These are phyloP conservation scores for Lytechinus variegatus DNA, from an alignment of 35 echinoderm and acorn worm species.

Conservation along the genomic window DNA sequence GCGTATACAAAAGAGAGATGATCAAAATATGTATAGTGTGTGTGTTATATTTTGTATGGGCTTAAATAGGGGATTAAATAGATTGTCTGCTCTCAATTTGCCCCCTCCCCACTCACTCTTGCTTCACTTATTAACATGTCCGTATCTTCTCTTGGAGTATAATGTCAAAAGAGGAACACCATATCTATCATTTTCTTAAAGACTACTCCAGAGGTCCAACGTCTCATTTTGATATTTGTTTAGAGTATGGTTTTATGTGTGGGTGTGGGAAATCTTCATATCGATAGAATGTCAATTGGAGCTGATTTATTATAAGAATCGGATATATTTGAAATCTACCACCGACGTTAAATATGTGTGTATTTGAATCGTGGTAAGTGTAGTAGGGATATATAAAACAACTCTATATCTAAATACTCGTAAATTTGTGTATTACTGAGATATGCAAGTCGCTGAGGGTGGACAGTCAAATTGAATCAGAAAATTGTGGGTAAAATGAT, in stretches of 20 bases:
- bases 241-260: neutral
- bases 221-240: neutral
- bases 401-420: constrained; percentile 30
- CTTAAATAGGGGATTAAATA: no score
- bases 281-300: neutral
- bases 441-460: neutral
- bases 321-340: constrained; percentile 8
- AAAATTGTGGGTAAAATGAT: neutral
- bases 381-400: neutral
- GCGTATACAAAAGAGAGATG: no score
- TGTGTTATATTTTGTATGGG: no score
- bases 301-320: neutral
- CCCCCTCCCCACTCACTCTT: no score
- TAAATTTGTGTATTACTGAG: constrained; percentile 15
- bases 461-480: neutral
- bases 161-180: no score
- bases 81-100: no score
- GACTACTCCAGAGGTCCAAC: neutral
- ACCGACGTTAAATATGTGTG: neutral
- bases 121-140: no score
- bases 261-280: neutral
- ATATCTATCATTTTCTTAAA: neutral
- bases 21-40: no score
- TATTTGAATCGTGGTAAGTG: neutral
- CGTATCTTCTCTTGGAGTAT: no score